These are phyloP conservation scores for Tinea pellionella DNA, from an alignment of 2,888 invertebrate species.

Conservation along the genomic window DNA sequence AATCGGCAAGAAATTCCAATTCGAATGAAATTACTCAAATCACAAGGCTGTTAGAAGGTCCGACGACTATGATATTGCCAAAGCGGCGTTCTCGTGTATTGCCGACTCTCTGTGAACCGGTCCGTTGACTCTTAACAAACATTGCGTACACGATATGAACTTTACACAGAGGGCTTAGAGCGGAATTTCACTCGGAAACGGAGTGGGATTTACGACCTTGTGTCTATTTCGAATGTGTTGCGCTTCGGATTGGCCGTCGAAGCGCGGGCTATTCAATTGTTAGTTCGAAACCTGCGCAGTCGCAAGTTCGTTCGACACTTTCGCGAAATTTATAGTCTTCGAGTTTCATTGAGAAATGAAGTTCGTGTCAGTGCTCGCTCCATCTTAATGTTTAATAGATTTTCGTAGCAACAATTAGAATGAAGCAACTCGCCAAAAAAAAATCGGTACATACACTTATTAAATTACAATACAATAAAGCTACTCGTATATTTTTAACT, in stretches of 20 bases:
- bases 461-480: too few relatives aligned
- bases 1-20: constrained; percentile 9
- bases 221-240: constrained; percentile 27
- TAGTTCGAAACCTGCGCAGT: constrained; percentile 37
- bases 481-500: too few relatives aligned
- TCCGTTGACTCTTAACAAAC: constrained; percentile 7
- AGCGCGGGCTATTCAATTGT: constrained; percentile 56
- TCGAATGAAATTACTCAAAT: constrained; percentile 9
- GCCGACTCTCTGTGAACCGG: constrained; percentile 17
- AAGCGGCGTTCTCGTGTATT: constrained; percentile 37
- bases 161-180: constrained; percentile 24
- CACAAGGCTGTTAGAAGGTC: constrained; percentile 31
- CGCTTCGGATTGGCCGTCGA: constrained; percentile 37
- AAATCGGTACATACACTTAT: constrained; percentile 23
- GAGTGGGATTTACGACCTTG: constrained; percentile 44
- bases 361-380: constrained; percentile 1
- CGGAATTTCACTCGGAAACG: constrained; percentile 24
- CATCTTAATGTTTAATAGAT: background rate
- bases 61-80: constrained; percentile 29
- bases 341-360: constrained; percentile 3
- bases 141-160: background rate
- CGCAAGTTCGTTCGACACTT: constrained; percentile 40
- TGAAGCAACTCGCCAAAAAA: constrained; percentile 19
- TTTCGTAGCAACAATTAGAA: background rate
- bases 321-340: constrained; percentile 11